phyloP scores from a whole-genome alignment of 2,888 invertebrate genomes.

The Melikaiella ostensackeni region DNA sequence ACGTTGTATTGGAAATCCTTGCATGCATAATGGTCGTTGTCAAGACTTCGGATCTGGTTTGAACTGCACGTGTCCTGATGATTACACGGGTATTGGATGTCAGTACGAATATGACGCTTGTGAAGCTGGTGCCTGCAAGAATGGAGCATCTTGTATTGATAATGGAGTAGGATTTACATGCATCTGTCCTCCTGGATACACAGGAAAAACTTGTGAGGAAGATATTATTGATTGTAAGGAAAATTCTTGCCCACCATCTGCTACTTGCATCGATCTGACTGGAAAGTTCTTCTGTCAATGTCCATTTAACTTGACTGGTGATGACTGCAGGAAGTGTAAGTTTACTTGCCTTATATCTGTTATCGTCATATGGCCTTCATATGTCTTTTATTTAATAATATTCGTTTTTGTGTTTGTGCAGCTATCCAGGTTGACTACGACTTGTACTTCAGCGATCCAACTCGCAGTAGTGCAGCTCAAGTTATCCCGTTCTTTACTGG shows the following conservation, averaged over 20 bases:
- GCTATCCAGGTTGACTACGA: conserved; percentile 99
- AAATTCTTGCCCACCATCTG: conserved; percentile 95
- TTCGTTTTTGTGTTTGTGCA: conserved; percentile 76
- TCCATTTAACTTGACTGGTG: conserved; percentile 97
- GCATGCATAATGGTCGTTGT: conserved; percentile 97
- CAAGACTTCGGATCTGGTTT: conserved; percentile 97
- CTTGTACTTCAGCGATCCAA: conserved; percentile 94
- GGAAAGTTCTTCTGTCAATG: conserved; percentile 97
- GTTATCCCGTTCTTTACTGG: conserved; percentile 93
- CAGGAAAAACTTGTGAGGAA: conserved; percentile 90
- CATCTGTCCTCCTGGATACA: conserved; percentile 88
- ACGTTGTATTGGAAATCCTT: conserved; percentile 92
- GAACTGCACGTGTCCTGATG: conserved; percentile 94
- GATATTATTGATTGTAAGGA: conserved; percentile 95
- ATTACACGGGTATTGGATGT: conserved; percentile 92
- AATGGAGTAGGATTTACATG: conserved; percentile 92
- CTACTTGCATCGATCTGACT: conserved; percentile 93
- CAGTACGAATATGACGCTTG: conserved; percentile 97
- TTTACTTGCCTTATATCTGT: conserved; percentile 44
- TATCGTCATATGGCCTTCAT: background rate
- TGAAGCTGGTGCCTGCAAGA: conserved; percentile 92
- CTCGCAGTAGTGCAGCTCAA: conserved; percentile 94
- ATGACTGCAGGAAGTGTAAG: conserved; percentile 96
- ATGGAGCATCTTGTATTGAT: conserved; percentile 95
- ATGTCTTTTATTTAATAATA: conserved; percentile 14